These are phyloP conservation scores for Drosophila ustulata DNA, from an alignment of 2,888 invertebrate genomes.

Conservation along the genomic window DNA sequence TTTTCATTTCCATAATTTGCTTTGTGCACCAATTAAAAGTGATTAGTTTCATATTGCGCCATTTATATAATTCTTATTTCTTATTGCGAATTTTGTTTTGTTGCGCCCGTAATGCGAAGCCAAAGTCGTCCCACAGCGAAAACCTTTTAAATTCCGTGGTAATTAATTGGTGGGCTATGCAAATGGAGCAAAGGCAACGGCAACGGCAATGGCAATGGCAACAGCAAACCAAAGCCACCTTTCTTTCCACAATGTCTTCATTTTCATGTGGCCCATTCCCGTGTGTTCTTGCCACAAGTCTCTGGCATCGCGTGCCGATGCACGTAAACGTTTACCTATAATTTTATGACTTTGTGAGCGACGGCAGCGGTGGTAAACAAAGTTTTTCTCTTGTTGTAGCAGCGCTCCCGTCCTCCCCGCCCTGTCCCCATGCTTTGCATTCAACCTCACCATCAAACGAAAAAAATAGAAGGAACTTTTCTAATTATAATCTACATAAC, in stretches of 20 bases:
- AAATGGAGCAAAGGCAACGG: constrained; percentile 32
- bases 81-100: constrained; percentile 53
- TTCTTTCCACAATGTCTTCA: neutral
- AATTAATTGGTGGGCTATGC: constrained; percentile 72
- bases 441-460: neutral
- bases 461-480: constrained; percentile 61
- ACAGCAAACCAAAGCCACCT: constrained; percentile 10
- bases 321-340: constrained; percentile 81
- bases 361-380: constrained; percentile 32
- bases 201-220: no score
- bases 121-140: constrained; percentile 33
- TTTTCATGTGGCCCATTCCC: no score
- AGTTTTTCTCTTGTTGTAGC: constrained; percentile 36
- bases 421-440: no score
- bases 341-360: constrained; percentile 76
- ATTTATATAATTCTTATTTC: constrained; percentile 63
- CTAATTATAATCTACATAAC: constrained; percentile 81
- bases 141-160: constrained; percentile 68
- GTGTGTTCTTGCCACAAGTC: neutral
- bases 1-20: constrained; percentile 64
- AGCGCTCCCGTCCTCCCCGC: neutral
- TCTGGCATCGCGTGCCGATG: constrained; percentile 55
- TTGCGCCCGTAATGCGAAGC: constrained; percentile 36
- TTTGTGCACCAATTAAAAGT: constrained; percentile 75
- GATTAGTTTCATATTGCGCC: constrained; percentile 77